Percentiles rank a stretch among this genome's conserved stretches.
Evolutionary conservation across 1,140 invertebrate genomes (phyloP).

Genomic region (Drosophila sp.): DNA sequence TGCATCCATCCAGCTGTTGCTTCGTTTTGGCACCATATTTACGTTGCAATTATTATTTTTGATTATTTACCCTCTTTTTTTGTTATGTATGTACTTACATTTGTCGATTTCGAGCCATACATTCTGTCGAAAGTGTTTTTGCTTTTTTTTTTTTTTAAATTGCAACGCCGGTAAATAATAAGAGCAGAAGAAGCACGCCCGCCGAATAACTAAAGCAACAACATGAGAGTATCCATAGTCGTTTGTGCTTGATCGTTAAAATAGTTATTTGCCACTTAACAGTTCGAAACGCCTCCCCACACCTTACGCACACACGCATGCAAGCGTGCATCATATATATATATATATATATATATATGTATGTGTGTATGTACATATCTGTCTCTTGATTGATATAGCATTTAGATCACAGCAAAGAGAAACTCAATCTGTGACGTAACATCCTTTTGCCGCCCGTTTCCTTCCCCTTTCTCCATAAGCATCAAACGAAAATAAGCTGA

Average conservation of each 20-base stretch:
- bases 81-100: slow-evolving; percentile 26
- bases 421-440: slow-evolving; percentile 62
- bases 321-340: background rate
- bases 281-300: slow-evolving; percentile 24
- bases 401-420: slow-evolving; percentile 50
- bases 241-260: slow-evolving; percentile 55
- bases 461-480: slow-evolving; percentile 10
- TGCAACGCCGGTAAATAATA: slow-evolving; percentile 38
- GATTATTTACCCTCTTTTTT: slow-evolving; percentile 22
- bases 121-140: slow-evolving; percentile 45
- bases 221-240: slow-evolving; percentile 39
- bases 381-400: slow-evolving; percentile 53
- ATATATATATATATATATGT: background rate
- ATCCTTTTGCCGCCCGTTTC: background rate
- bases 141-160: slow-evolving; percentile 20
- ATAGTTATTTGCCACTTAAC: slow-evolving; percentile 53
- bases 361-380: background rate
- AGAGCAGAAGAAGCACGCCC: slow-evolving; percentile 27
- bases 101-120: slow-evolving; percentile 62
- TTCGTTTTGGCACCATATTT: slow-evolving; percentile 3
- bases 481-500: slow-evolving; percentile 27
- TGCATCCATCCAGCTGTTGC: slow-evolving; percentile 28
- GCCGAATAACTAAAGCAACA: slow-evolving; percentile 26
- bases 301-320: slow-evolving; percentile 13
- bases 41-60: slow-evolving; percentile 2